Evolutionary conservation across 2,113 vertebrate genomes (phyloP), one percentile per base, ranked within the genome.

Genomic region (Chaetodon auriga): DNA sequence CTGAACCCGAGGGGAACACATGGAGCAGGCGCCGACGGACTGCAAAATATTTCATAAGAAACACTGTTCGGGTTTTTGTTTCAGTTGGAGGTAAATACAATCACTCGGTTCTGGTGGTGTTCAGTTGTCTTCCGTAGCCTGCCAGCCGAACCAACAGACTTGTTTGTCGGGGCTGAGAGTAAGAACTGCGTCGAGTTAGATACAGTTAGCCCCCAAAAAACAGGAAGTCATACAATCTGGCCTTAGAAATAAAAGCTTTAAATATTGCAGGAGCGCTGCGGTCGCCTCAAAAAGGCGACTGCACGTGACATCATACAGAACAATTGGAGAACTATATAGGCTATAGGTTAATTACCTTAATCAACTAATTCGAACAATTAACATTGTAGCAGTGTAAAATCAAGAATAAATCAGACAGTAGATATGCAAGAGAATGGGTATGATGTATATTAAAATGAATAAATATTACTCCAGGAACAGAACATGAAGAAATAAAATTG

Each of bases 91-190:
- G 43, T 25, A 38, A 23, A 30, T 55, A 45, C 46, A 45, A n/a
- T 1, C 73, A 73, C 66, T 80, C 78, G 58, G 30, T 57, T 0
- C 9, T 48, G 69, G 30, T n/a, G 1, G 18, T 23, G 75, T 15
- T 84, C 83, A 46, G 87, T 55, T 85, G 74, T 85, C 88, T 90
- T 88, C 90, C 87, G 91, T 53, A 78, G 78, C 81, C 77, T 49
- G 70, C 38, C 80, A 87, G 85, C 23, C 64, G 36, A 68, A 84
- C 53, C 71, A 36, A 81, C 38, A 80, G 79, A 91, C 87, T 92
- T 84, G 87, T 80, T 89, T 58, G 70, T 75, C 72, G 11, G 64
- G 45, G 84, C 80, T 79, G 63, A 53, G 80, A 87, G 89, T 78
- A 19, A 38, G 49, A 66, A 65, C 72, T 46, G 68, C 65, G 58